Evolutionary conservation across 2,888 invertebrate species (phyloP), one percentile per base, ranked within the genome.

Genomic region (Eueremaeus valkanovi): DNA sequence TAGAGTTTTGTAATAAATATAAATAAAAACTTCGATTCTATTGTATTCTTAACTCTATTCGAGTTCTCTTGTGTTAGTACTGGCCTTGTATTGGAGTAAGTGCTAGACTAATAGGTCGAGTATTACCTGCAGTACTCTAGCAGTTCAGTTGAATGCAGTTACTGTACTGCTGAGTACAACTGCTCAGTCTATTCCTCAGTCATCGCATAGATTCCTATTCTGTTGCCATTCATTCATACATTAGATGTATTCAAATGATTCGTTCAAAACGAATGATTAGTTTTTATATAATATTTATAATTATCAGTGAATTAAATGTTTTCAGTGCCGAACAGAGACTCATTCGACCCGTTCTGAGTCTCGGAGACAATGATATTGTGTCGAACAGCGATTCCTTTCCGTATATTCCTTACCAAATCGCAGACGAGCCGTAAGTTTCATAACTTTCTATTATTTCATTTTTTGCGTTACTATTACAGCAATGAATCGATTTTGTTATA

Each of bases 241-340:
- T 55, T 55, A 24, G 5, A 55, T 55, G 55, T n/a, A 63, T 63
- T 31, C 63, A 63, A 63, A 63, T 63, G 63, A 36, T 63, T 63
- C 29, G 16, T 33, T 63, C 33, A 1, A 63, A 36, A 63, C n/a
- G 1, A 63, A n/a, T 3, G 31, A 3, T 21, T 33, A 63, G 31
- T 68, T 21, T 68, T 68, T 40, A 33, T n/a, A 0, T 40, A n/a
- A 40, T 68, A 24, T n/a, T 68, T 11, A 33, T 68, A 24, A 13
- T 36, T 24, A 68, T 24, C 11, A 40, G 8, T 3, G 42, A 33
- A 31, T 8, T 24, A 3, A 13, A 24, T 40, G 3, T 24, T 11
- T 40, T 36, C 3, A 42, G 33, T 40, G 68, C 21, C 3, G 33
- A 68, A 42, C 36, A 68, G n/a, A 40, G 24, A 24, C 24, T n/a